These are phyloP conservation scores for Eristalis tenax DNA, from an alignment of 2,888 invertebrate species.

Conservation along the genomic window DNA sequence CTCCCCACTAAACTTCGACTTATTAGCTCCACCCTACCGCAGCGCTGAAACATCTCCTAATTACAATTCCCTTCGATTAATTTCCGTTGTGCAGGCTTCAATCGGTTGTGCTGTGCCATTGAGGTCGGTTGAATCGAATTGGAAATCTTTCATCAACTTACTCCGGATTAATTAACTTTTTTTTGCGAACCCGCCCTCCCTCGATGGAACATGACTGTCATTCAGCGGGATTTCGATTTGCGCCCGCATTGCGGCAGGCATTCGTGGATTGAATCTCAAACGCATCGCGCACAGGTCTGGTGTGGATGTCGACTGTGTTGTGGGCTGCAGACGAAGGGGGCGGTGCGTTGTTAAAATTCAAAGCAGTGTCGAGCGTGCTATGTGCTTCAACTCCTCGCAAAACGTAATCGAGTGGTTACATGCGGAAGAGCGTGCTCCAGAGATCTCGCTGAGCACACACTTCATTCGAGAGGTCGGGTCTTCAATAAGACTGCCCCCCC, in stretches of 20 bases:
- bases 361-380: conserved; percentile 10
- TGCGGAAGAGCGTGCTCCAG: conserved; percentile 20
- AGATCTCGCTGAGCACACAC: conserved; percentile 1
- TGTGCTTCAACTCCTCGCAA: conserved; percentile 12
- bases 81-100: conserved; percentile 2
- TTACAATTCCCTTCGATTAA: conserved; percentile 28
- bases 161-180: conserved; percentile 27
- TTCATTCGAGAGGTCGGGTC: not conserved
- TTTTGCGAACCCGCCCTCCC: not conserved
- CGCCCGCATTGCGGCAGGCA: not conserved
- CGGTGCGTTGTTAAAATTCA: conserved; percentile 9
- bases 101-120: not conserved
- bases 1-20: not conserved
- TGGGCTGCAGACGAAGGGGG: not conserved
- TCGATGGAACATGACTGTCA: conserved; percentile 7
- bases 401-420: conserved; percentile 34
- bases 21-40: not conserved
- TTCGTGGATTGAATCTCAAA: not conserved
- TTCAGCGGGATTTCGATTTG: conserved; percentile 4
- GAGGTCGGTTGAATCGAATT: not conserved
- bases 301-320: not conserved
- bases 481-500: not conserved
- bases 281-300: not conserved
- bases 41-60: conserved; percentile 3
- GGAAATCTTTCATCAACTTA: conserved; percentile 24